phyloP scores from a whole-genome alignment of 2,888 invertebrate genomes.

The Eudemis profundana region DNA sequence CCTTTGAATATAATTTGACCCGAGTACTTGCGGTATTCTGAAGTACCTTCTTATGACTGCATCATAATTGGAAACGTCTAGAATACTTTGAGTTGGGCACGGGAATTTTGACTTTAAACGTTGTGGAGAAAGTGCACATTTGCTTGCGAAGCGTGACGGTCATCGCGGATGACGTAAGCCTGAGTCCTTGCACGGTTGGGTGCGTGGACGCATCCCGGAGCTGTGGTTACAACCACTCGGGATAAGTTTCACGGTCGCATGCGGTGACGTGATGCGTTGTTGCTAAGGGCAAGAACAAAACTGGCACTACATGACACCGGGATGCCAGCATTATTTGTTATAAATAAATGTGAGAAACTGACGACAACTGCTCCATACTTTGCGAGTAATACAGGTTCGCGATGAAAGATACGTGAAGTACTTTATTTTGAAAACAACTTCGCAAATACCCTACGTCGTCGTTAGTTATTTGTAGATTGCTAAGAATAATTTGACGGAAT shows the following conservation, averaged over 20 bases:
- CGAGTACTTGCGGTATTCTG: constrained; percentile 36
- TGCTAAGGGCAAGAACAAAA: constrained; percentile 65
- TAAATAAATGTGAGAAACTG: constrained; percentile 3
- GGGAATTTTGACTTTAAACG: constrained; percentile 53
- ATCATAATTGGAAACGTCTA: constrained; percentile 41
- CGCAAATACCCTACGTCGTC: constrained; percentile 9
- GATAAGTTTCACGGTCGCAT: constrained; percentile 77
- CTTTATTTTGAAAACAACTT: constrained; percentile 9
- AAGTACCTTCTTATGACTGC: constrained; percentile 37
- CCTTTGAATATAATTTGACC: constrained; percentile 31
- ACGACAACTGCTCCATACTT: constrained; percentile 11
- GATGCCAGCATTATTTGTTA: background rate
- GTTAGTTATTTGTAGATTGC: constrained; percentile 9
- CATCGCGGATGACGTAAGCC: constrained; percentile 68
- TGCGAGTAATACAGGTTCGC: constrained; percentile 9
- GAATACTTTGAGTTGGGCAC: constrained; percentile 41
- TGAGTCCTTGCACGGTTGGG: constrained; percentile 80
- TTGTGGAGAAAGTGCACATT: constrained; percentile 55
- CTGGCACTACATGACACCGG: constrained; percentile 10
- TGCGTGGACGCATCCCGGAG: constrained; percentile 75
- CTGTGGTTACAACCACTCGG: constrained; percentile 78
- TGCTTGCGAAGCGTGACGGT: constrained; percentile 53
- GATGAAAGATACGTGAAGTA: constrained; percentile 9
- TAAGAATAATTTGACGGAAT: constrained; percentile 21
- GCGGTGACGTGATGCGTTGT: constrained; percentile 67